Base-by-base conservation (phyloP, 1,140 invertebrate species). In the Drosophila guanche region DNA sequence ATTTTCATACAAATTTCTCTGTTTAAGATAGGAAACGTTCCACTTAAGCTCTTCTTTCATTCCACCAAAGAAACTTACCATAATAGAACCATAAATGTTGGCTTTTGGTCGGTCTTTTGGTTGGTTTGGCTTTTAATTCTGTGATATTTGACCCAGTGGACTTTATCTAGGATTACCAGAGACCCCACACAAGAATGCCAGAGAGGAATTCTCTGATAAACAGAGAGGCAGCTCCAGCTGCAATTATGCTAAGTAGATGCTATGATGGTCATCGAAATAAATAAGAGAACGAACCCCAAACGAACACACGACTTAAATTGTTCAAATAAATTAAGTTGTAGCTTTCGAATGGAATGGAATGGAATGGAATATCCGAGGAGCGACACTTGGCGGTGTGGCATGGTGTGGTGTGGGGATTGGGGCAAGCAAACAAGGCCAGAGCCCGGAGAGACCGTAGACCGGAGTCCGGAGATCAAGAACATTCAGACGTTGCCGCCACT, bases 321-420 rank as follows among this genome's bases (percentile, higher is more conserved):
- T 89, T 85, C 80, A 89, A 89, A 89, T 89, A 89, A 89, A 89
- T 89, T 86, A 86, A 88, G 81, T 83, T 86, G 81, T 86, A 88
- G 81, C 81, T 86, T 86, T 86, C 81, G 69, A 85, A 89, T 63
- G 67, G 48, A 43, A 51, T 48, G 40, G 69, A 85, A 89, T 63
- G 67, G 48, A 43, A 51, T 48, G 40, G 56, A 48, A 25, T 22
- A 20, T 33, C 33, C 10, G 20, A 29, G 12, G 47, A 20, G 8
- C 8, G 7, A 29, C 33, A 37, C 33, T 37, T 37, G 12, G 33
- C 33, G 33, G 33, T 37, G 33, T 37, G 33, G 33, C 33, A 37
- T 37, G 33, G 33, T 12, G 33, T 63, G 79, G 79, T 66, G 66
- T 86, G 81, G 81, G 81, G 77, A 80, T 86, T 85, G 81, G 80